Base-by-base conservation (phyloP, 2,888 invertebrate genomes). In the Athalia rosae region DNA sequence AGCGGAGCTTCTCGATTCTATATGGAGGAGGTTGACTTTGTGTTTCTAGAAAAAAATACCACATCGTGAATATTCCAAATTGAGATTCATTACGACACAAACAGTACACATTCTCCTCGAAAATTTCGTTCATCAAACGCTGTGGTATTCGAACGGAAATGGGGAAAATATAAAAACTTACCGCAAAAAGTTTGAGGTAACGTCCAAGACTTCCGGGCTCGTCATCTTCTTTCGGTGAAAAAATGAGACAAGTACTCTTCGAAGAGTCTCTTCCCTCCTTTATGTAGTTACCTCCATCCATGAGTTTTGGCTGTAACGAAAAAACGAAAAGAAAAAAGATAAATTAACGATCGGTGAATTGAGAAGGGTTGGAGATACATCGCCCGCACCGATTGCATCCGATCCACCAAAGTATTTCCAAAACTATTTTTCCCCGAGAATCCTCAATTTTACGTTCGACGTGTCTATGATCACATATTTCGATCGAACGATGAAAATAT, bases 1-100 rank as follows among this genome's bases (percentile, higher is more conserved):
- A 71, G 95, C 93, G 0, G 98, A 98, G 0, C 98, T 97, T 48
- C 97, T 92, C 0, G 98, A 99, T 90, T 99, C 99, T 79, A 99
- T 99, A 90, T 98, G 98, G 81, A 95, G 91, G 77, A 99, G 92
- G 90, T 98, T 98, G 13, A 99, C 94, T 71, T 89, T 85, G 81
- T 91, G 87, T 84, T 89, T 86, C 91, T 91, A 80, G n/a, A 81
- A 56, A 58, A 58, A 2, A 58, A 13, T 58, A 28, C 28, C 28
- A 28, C 28, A 28, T 28, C 2, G 28, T 28, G 28, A 28, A 28
- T 1, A 28, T 28, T 28, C 1, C 28, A 4, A 45, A 13, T 6
- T 58, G 4, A 4, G 58, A 7, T 58, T 48, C 4, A 43, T 4
- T 56, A n/a, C 3, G 11, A 2, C 50, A 50, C 50, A 7, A 50